Conservation (phyloP, 2,797 vertebrate species). For the Tadarida brasiliensis region DNA sequence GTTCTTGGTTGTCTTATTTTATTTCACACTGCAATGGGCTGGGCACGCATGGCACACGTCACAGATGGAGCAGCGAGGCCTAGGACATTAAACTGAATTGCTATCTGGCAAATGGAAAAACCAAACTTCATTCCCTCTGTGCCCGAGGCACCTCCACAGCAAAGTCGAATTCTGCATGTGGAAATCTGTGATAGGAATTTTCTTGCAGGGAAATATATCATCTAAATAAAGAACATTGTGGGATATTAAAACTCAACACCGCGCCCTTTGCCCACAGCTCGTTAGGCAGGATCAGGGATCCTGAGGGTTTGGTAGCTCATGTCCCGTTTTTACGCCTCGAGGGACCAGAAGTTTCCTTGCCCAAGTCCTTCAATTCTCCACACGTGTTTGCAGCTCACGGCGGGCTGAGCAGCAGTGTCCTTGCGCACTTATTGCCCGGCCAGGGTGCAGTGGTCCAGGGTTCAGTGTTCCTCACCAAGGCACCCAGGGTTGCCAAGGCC, state of each 20-base stretch:
- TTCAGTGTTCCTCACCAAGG: neutral
- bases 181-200: neutral
- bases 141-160: neutral
- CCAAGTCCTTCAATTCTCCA: neutral
- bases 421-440: neutral
- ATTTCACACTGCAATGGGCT: no score
- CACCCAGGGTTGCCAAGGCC: fast-evolving
- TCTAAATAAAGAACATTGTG: neutral
- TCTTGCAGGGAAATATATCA: neutral
- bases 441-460: neutral
- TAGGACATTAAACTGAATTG: neutral
- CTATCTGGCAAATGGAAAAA: neutral
- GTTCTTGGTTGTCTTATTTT: no score
- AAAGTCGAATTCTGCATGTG: neutral
- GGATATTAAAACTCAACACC: neutral
- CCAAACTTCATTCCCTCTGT: neutral
- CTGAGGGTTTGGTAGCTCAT: neutral
- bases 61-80: neutral
- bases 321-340: neutral
- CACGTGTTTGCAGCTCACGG: neutral
- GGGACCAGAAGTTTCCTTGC: neutral
- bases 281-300: neutral
- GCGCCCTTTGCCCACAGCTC: neutral
- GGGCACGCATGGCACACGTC: no score
- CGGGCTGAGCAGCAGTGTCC: no score